These are phyloP conservation scores for Scaptomyza hsui DNA, from an alignment of 1,140 invertebrate genomes.

Conservation along the genomic window DNA sequence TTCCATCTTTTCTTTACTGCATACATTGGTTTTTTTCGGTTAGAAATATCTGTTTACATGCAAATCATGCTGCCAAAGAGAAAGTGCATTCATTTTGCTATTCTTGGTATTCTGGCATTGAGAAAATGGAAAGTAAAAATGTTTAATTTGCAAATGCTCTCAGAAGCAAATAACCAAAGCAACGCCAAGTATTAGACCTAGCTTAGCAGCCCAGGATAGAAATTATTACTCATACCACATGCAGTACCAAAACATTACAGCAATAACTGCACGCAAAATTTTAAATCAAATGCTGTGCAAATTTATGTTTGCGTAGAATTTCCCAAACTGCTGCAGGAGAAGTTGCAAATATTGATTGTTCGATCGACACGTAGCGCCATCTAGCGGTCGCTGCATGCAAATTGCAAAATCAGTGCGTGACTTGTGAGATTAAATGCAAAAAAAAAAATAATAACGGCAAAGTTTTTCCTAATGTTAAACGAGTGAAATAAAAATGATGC, in stretches of 20 bases:
- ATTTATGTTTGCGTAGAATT: slow-evolving; percentile 42
- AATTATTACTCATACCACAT: slow-evolving; percentile 13
- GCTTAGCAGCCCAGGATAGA: background rate
- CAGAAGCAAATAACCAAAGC: background rate
- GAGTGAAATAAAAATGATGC: slow-evolving; percentile 12
- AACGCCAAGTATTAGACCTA: background rate
- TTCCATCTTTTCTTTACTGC: background rate
- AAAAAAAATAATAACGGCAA: slow-evolving; percentile 19
- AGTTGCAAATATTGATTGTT: slow-evolving; percentile 50
- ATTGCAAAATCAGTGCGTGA: slow-evolving; percentile 79
- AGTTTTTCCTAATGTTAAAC: slow-evolving; percentile 15
- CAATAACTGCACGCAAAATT: slow-evolving; percentile 1
- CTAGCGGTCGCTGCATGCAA: slow-evolving; percentile 64
- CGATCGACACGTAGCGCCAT: slow-evolving; percentile 61
- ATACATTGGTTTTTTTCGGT: background rate
- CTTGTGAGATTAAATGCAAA: slow-evolving; percentile 57
- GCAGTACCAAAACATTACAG: slow-evolving; percentile 1
- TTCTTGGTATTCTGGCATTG: background rate
- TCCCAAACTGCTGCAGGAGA: slow-evolving; percentile 32
- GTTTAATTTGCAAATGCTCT: slow-evolving; percentile 62
- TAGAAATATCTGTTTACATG: slow-evolving; percentile 41
- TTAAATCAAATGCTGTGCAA: slow-evolving; percentile 11
- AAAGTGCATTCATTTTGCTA: slow-evolving; percentile 9
- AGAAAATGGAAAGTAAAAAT: slow-evolving; percentile 24
- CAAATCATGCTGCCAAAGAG: slow-evolving; percentile 41